Base-by-base conservation (phyloP, 2,797 vertebrate genomes). In the Hafferia zeledoni region DNA sequence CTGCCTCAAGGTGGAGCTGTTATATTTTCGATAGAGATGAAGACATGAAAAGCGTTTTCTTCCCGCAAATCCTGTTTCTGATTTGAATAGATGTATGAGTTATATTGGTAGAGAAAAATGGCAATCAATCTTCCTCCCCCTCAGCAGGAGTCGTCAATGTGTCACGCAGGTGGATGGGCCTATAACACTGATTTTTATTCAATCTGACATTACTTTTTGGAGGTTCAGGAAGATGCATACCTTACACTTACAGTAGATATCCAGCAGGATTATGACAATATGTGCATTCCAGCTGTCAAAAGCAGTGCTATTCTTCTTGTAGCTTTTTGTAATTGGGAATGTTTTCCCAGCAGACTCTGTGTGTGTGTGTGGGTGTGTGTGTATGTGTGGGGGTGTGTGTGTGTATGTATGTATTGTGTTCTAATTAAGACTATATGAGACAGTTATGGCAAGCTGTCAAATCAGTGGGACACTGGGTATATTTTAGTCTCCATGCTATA, bases 1-100 rank as follows among this genome's bases (percentile, higher is more conserved):
- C 74, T 90, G 60, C 95, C 97, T 97, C 95, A 94, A 97, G 97
- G 82, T 97, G 97, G 97, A 95, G 96, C 97, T 97, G 53, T 97
- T 96, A 94, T 84, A 86, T 97, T 96, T 97, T 85, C 63, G 65
- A 57, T 91, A 74, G 80, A 70, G 7, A 9, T 16, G 13, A 71
- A 71, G 75, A 43, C 35, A 30, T 60, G 74, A 44, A 53, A 64
- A 84, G 14, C 10, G 4, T 33, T 72, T 90, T 92, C 41, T 53
- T 78, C 41, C 59, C 27, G n/a, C 60, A 67, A 81, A 83, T 82
- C 56, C 87, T 56, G 12, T 78, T 90, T 92, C 61, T 93, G 52
- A 90, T 92, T 89, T 64, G 57, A 86, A 76, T 72, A 60, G 61
- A 87, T 44, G 30, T 31, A 64, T 50, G 57, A 78, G 22, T 59